phyloP scores from a whole-genome alignment of 2,113 vertebrate species.

The Epinephelus lanceolatus region DNA sequence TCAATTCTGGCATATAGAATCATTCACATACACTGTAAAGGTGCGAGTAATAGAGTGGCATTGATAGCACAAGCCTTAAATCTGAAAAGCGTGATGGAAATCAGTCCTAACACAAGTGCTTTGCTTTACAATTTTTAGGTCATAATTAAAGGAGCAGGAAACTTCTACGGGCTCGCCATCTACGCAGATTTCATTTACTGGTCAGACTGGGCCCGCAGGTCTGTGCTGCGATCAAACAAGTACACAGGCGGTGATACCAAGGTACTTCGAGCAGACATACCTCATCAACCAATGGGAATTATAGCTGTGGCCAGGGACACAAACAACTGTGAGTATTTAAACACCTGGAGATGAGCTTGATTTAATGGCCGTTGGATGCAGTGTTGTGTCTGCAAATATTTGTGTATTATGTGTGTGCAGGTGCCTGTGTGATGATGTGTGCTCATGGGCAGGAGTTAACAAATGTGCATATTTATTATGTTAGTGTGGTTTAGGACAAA shows the following conservation, averaged over 20 bases:
- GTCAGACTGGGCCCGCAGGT: constrained; percentile 95
- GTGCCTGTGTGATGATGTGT: constrained; percentile 12
- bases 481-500: constrained; percentile 11
- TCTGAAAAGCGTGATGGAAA: neutral
- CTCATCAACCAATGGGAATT: constrained; percentile 98
- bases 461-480: constrained; percentile 28
- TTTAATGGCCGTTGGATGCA: constrained; percentile 1
- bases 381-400: constrained; percentile 45
- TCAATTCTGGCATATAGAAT: neutral
- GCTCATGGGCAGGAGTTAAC: neutral
- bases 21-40: neutral
- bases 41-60: neutral
- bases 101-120: neutral
- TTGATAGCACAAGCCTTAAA: neutral
- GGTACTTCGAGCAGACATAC: constrained; percentile 94
- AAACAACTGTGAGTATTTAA: constrained; percentile 93
- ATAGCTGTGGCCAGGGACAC: constrained; percentile 96
- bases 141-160: constrained; percentile 94
- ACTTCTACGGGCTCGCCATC: constrained; percentile 95
- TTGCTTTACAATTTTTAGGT: constrained; percentile 82
- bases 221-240: constrained; percentile 95
- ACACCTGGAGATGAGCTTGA: constrained; percentile 5
- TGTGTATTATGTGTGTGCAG: constrained; percentile 28
- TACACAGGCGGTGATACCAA: constrained; percentile 96
- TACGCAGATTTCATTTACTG: constrained; percentile 98